Evolutionary conservation across 2,797 vertebrate species (phyloP), one percentile per base, ranked within the genome.

Genomic region (Bovichtus diacanthus): DNA sequence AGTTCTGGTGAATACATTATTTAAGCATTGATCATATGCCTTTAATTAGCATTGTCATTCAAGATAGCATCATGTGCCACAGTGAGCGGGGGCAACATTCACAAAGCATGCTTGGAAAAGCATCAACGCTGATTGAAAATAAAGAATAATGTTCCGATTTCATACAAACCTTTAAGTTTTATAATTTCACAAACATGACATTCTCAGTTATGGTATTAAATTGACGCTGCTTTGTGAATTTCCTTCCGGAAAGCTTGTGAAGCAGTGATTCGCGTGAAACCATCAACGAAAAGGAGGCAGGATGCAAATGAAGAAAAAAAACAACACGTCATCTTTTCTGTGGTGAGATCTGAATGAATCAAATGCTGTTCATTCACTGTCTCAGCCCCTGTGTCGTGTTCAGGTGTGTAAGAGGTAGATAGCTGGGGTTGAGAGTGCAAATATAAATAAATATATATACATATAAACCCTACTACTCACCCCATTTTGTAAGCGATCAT

Each of bases 381-480:
- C 82, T 87, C 90, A 81, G 83, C 85, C 74, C 79, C 77, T 62
- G 82, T 74, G 85, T 81, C 51, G 72, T 70, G 81, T 72, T 84
- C 66, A 56, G 74, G 74, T 71, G 81, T 58, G 77, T 68, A 49
- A 76, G 46, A 67, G 39, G 69, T n/a, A 70, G 44, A 41, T 47
- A 71, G 61, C 54, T 36, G 71, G 69, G 69, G 76, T 78, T 41
- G 31, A 70, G 56, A 43, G 84, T 90, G 80, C 86, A 88, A 82
- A 87, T 77, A 79, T 54, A 70, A 25, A 67, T 49, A 47, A 62
- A 66, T 66, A 59, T 31, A 66, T 34, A 63, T 64, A 77, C 71
- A 76, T 55, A 90, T 88, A 89, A 90, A 93, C 93, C 94, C 94
- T 86, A 88, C 91, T 96, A 95, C 95, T 96, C 94, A 96, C 95